Evolutionary conservation across 1,140 invertebrate species (phyloP).

Genomic region (Ephestia elutella): DNA sequence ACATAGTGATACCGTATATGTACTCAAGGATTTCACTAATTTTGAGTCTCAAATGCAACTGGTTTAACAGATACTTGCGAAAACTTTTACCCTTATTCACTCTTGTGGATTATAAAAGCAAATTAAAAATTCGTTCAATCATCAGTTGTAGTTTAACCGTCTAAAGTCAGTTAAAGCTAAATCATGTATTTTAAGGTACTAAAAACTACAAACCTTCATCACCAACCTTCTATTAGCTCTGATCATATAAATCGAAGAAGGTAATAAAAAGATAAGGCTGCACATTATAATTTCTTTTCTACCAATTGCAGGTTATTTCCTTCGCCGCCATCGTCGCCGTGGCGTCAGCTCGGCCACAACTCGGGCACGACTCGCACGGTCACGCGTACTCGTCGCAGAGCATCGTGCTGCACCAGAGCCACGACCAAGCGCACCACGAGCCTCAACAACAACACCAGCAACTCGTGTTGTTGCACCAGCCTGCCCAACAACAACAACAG

Average conservation of each 20-base stretch:
- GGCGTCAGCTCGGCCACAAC: conserved; percentile 14
- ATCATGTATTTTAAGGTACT: conserved; percentile 1
- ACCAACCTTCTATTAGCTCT: no score
- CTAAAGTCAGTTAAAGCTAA: background rate
- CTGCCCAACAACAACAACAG: conserved; percentile 22
- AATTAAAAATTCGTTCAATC: background rate
- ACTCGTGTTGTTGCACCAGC: conserved; percentile 19
- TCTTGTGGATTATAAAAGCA: conserved; percentile 5
- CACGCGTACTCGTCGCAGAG: conserved; percentile 18
- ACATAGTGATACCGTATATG: background rate
- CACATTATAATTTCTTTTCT: no score
- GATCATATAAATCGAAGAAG: no score
- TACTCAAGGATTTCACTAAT: conserved; percentile 6
- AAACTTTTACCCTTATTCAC: background rate
- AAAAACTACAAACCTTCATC: no score
- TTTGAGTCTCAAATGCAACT: conserved; percentile 6
- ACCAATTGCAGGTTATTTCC: conserved; percentile 37
- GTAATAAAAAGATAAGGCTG: no score
- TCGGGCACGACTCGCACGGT: conserved; percentile 19
- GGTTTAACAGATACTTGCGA: conserved; percentile 3
- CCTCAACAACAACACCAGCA: conserved; percentile 4
- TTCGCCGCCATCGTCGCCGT: conserved; percentile 49
- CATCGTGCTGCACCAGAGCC: conserved; percentile 20
- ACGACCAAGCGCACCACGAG: conserved; percentile 13
- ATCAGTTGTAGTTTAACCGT: conserved; percentile 6